Conservation (phyloP, 2,797 vertebrate genomes). For the Rhinella marina region DNA sequence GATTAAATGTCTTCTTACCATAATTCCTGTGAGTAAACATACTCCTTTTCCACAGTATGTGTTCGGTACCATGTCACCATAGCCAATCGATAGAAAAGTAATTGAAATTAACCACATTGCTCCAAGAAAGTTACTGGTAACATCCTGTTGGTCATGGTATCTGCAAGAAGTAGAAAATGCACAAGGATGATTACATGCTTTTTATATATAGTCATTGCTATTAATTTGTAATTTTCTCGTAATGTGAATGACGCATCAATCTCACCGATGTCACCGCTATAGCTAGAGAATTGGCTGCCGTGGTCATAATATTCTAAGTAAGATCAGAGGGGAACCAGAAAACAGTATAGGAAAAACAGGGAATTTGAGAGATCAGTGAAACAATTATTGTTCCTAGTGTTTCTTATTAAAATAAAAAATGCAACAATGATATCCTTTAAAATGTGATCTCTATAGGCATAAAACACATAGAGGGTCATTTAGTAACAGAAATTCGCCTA, state of each 20-base stretch:
- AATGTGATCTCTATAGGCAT: no score
- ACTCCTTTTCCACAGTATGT: constrained; percentile 99
- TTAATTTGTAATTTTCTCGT: no score
- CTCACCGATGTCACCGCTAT: neutral
- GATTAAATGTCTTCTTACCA: constrained; percentile 82
- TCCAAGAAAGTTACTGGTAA: constrained; percentile 99
- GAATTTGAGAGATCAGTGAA: no score
- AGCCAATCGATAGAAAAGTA: constrained; percentile 99
- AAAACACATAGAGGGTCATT: no score
- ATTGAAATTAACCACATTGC: constrained; percentile 99
- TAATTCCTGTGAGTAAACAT: constrained; percentile 98
- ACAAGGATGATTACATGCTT: neutral
- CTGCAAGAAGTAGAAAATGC: constrained; percentile 73
- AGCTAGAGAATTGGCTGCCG: neutral
- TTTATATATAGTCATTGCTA: neutral
- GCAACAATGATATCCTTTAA: no score
- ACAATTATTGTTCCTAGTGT: no score
- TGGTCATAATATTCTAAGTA: no score
- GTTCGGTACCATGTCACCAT: constrained; percentile 99
- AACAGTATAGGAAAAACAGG: no score
- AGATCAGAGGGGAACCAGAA: no score
- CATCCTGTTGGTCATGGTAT: constrained; percentile 97
- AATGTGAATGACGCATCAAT: neutral
- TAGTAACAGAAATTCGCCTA: no score
- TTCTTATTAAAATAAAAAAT: no score